These are phyloP conservation scores for Anguilla marmorata DNA, from an alignment of 2,797 vertebrate genomes.

Conservation along the genomic window DNA sequence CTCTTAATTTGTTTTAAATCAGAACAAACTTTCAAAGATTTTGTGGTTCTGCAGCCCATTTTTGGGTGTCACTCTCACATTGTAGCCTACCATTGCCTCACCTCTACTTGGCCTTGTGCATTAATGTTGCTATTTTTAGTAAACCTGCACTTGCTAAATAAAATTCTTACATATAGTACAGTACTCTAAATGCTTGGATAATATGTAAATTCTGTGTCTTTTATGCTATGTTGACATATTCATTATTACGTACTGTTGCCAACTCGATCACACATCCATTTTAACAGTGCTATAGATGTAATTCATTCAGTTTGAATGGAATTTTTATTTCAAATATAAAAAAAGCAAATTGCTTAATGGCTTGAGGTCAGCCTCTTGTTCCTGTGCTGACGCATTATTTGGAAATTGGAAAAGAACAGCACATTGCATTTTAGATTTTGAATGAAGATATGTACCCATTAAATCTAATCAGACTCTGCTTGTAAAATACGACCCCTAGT, in stretches of 20 bases:
- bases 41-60: not conserved
- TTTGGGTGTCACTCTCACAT: not conserved
- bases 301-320: not conserved
- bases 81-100: not conserved
- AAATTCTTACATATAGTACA: not conserved
- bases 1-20: not conserved
- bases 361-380: not conserved
- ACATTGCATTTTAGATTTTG: not conserved
- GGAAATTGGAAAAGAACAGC: not conserved
- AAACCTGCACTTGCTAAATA: not conserved
- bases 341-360: not conserved
- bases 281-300: not conserved
- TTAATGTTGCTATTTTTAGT: not conserved
- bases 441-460: not conserved
- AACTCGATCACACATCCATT: not conserved
- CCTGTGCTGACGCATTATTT: not conserved
- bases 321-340: not conserved
- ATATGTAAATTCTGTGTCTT: not conserved
- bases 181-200: not conserved
- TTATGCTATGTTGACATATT: not conserved
- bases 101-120: not conserved
- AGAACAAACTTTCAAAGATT: not conserved
- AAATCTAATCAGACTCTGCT: not conserved
- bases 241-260: not conserved
- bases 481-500: slow-evolving; percentile 9